Conservation (phyloP, 2,888 invertebrate species). For the Colostygia pectinataria region DNA sequence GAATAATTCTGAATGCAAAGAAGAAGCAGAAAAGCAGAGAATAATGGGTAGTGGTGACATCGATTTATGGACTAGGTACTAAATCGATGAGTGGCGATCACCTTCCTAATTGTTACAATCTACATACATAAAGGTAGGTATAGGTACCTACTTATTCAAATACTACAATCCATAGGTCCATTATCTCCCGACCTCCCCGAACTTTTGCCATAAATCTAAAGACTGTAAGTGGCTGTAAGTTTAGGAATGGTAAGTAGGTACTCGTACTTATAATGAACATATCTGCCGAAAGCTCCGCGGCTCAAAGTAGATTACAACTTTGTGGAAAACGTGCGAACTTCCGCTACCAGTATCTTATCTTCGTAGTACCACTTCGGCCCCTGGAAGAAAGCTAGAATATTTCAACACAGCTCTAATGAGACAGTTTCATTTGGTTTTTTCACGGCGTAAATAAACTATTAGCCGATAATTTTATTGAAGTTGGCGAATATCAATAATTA, state of each 20-base stretch:
- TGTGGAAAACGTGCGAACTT: slow-evolving; percentile 6
- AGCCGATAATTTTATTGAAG: too few species aligned
- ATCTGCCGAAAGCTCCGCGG: slow-evolving; percentile 3
- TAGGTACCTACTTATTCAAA: too few species aligned
- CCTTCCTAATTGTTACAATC: too few species aligned
- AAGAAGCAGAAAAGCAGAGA: too few species aligned
- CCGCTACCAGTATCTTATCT: slow-evolving; percentile 4
- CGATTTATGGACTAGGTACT: too few species aligned
- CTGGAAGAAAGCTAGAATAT: slow-evolving; percentile 13
- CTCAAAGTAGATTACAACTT: slow-evolving; percentile 12
- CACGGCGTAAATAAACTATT: too few species aligned
- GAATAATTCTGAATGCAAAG: not conserved
- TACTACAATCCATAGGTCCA: not conserved
- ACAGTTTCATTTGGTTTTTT: too few species aligned
- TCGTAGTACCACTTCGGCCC: not conserved
- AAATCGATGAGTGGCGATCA: too few species aligned
- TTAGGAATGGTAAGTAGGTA: not conserved
- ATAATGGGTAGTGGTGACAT: too few species aligned
- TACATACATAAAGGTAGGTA: too few species aligned
- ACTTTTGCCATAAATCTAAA: slow-evolving; percentile 8
- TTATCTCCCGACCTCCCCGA: not conserved
- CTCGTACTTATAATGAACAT: not conserved
- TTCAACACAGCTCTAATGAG: not conserved
- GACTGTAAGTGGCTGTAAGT: slow-evolving; percentile 2
- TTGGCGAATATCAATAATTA: too few species aligned